Percentiles rank a stretch among this genome's conserved stretches.
These are phyloP conservation scores for Emys orbicularis DNA, from an alignment of 2,797 vertebrate species.

Conservation along the genomic window DNA sequence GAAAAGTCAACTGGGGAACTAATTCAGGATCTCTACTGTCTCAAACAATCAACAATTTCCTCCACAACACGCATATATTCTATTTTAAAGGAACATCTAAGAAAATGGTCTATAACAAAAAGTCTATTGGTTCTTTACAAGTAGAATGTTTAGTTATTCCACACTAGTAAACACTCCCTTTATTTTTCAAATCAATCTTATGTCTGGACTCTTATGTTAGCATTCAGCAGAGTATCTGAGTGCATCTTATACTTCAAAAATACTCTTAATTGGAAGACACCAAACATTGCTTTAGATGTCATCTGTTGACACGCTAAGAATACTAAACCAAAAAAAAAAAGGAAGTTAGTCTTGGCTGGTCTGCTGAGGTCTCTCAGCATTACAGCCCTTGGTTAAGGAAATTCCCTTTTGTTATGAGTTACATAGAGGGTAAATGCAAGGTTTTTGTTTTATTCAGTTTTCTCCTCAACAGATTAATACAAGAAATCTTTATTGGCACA, in stretches of 20 bases:
- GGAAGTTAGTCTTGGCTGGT: too few relatives aligned
- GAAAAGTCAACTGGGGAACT: not conserved
- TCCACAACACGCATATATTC: not conserved
- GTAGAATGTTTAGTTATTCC: not conserved
- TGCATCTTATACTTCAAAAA: not conserved
- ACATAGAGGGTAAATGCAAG: too few relatives aligned
- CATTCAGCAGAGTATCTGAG: not conserved
- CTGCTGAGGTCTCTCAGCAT: too few relatives aligned
- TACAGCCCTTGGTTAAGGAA: too few relatives aligned
- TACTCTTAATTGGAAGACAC: not conserved
- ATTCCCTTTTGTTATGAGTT: too few relatives aligned
- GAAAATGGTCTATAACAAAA: not conserved
- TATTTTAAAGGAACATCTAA: not conserved
- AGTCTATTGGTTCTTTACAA: not conserved
- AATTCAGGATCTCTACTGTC: not conserved
- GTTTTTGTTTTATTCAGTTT: too few relatives aligned
- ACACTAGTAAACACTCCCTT: not conserved
- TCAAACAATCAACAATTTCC: not conserved
- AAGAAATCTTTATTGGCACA: too few relatives aligned
- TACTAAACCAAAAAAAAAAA: too few relatives aligned
- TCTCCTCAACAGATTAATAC: too few relatives aligned
- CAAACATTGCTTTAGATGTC: too few relatives aligned
- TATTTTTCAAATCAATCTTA: not conserved
- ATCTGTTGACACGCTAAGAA: too few relatives aligned
- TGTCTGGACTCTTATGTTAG: not conserved